Percentiles rank a stretch among this genome's conserved stretches.
These are phyloP conservation scores for Campylorhamphus procurvoides DNA, from an alignment of 2,113 vertebrate genomes.

Conservation along the genomic window DNA sequence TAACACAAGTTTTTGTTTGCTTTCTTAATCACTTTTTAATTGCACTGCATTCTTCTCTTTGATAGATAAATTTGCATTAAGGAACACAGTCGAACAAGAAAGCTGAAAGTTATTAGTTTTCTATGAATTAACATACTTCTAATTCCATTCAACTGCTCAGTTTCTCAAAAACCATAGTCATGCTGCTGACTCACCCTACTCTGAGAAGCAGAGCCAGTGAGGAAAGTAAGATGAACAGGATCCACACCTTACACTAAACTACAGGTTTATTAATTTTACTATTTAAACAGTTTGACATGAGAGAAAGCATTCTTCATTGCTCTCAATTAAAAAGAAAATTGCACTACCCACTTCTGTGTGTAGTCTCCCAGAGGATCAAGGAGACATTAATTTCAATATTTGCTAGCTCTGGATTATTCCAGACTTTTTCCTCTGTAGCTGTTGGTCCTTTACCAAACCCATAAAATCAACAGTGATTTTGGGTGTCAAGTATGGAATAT, in stretches of 20 bases:
- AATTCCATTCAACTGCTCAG: not conserved
- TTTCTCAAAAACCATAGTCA: not conserved
- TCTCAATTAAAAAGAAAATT: not conserved
- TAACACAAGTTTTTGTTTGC: slow-evolving; percentile 41
- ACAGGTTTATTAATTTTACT: not conserved
- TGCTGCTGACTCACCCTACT: not conserved
- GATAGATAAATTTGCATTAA: slow-evolving; percentile 50
- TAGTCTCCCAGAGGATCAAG: not conserved
- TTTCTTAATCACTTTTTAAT: slow-evolving; percentile 70
- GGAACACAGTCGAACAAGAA: slow-evolving; percentile 19
- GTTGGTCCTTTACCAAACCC: not conserved
- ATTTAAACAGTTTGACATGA: not conserved
- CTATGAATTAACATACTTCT: not conserved
- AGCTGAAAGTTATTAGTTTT: slow-evolving; percentile 21
- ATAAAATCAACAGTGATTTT: not conserved
- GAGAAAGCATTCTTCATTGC: not conserved
- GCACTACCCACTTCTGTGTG: not conserved
- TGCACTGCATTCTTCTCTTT: slow-evolving; percentile 44
- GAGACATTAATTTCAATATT: not conserved
- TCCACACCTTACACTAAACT: not conserved
- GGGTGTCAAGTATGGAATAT: not conserved
- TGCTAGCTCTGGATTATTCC: not conserved
- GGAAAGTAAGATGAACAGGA: not conserved
- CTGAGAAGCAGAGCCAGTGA: not conserved
- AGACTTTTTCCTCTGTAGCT: not conserved